Evolutionary conservation across 2,888 invertebrate species (phyloP).

Genomic region (Odiellus spinosus): DNA sequence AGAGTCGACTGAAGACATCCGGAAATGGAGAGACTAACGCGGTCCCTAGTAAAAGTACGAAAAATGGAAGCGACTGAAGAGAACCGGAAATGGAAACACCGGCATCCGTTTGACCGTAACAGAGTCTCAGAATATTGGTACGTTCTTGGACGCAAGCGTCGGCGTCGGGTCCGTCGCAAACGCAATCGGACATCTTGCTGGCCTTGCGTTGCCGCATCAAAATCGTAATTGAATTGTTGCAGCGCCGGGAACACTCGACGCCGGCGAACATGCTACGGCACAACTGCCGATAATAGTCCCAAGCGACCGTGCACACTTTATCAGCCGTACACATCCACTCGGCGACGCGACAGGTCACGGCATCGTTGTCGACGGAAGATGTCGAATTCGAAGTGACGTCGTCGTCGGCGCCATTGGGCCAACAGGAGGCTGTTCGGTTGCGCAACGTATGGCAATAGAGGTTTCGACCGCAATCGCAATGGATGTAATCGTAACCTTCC

Average conservation of each 20-base stretch:
- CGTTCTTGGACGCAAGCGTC: neutral
- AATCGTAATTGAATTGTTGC: constrained; percentile 6
- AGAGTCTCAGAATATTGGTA: constrained; percentile 1
- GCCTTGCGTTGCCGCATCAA: neutral
- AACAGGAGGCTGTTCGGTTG: constrained; percentile 3
- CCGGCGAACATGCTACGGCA: constrained; percentile 1
- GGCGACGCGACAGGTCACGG: constrained; percentile 1
- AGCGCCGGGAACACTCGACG: constrained; percentile 5
- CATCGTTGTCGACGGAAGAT: no score
- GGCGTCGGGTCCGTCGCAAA: constrained; percentile 3
- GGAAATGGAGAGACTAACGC: no score
- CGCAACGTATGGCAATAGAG: constrained; percentile 5
- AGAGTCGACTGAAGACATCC: no score
- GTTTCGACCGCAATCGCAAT: constrained; percentile 11
- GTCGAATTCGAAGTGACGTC: neutral
- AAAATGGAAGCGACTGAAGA: no score
- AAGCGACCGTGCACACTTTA: constrained; percentile 2
- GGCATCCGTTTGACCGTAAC: constrained; percentile 1
- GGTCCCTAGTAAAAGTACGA: no score
- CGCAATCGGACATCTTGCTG: constrained; percentile 2
- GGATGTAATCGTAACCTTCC: constrained; percentile 9
- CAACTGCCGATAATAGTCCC: constrained; percentile 5
- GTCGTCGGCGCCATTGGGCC: constrained; percentile 1
- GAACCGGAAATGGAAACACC: no score
- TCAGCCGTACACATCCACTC: constrained; percentile 5